These are phyloP conservation scores for Chiroxiphia lanceolata DNA, from an alignment of 2,797 vertebrate genomes.

Conservation along the genomic window DNA sequence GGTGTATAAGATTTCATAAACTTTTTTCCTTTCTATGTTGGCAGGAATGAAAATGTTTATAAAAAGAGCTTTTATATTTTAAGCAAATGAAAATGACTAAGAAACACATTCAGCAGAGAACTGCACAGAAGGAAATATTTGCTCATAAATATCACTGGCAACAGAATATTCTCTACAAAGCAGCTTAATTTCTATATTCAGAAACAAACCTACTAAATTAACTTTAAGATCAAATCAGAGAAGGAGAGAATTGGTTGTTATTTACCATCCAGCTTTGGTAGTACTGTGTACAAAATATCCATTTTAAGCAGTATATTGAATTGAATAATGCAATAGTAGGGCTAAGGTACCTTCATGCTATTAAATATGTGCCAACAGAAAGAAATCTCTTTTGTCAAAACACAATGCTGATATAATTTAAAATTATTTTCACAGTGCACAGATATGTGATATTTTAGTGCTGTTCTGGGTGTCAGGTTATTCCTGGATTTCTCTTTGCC, in stretches of 20 bases:
- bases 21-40: not conserved
- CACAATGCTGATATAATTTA: not conserved
- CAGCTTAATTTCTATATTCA: not conserved
- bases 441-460: slow-evolving; percentile 19
- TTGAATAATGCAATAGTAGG: not conserved
- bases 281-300: not conserved
- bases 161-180: not conserved
- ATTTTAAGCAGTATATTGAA: not conserved
- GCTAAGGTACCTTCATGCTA: not conserved
- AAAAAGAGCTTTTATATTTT: not conserved
- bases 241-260: not conserved
- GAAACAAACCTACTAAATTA: not conserved
- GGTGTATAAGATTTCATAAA: not conserved
- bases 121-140: not conserved
- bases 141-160: not conserved
- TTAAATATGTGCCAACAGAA: not conserved
- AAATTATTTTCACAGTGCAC: not conserved
- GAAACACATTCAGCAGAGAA: not conserved
- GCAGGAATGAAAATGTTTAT: not conserved
- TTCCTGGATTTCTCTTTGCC: slow-evolving; percentile 27
- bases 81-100: not conserved
- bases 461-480: slow-evolving; percentile 25
- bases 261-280: not conserved
- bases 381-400: slow-evolving; percentile 7
- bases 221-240: not conserved